Evolutionary conservation across 2,113 vertebrate genomes (phyloP).

Genomic region (Dasypus novemcinctus): DNA sequence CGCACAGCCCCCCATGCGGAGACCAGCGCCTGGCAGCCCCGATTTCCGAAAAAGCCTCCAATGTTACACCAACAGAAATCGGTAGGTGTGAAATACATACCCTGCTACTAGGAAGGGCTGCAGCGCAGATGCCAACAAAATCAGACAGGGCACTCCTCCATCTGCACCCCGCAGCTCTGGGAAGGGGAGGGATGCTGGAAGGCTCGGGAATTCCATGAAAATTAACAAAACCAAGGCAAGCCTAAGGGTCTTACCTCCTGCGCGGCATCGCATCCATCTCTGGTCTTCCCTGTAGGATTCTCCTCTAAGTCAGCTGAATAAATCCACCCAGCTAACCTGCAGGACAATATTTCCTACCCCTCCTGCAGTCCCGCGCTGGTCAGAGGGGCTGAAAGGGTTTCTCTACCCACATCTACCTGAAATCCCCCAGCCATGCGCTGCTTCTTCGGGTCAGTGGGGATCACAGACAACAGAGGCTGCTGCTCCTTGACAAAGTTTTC

Average conservation of each 20-base stretch:
- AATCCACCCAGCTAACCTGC: constrained; percentile 28
- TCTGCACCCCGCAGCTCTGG: background rate
- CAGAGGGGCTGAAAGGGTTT: background rate
- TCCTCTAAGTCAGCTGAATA: background rate
- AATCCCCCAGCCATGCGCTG: background rate
- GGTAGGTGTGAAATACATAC: background rate
- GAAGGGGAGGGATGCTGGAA: background rate
- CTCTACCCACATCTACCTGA: background rate
- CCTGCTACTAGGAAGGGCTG: background rate
- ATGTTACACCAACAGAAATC: background rate
- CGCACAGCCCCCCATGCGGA: background rate
- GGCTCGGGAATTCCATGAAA: background rate
- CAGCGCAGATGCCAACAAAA: background rate
- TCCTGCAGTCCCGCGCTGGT: constrained; percentile 22
- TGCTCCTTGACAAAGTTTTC: constrained; percentile 49
- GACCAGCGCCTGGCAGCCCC: background rate
- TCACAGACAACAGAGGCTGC: background rate
- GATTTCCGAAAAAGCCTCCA: background rate
- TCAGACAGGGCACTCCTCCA: background rate
- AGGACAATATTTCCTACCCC: constrained; percentile 7
- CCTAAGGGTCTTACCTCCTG: constrained; percentile 62
- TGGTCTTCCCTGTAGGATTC: background rate
- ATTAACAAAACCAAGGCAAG: background rate
- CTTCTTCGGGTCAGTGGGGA: background rate
- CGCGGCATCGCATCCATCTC: background rate